phyloP scores from a whole-genome alignment of 1,140 invertebrate genomes.

The Tetramorium parvispinum region DNA sequence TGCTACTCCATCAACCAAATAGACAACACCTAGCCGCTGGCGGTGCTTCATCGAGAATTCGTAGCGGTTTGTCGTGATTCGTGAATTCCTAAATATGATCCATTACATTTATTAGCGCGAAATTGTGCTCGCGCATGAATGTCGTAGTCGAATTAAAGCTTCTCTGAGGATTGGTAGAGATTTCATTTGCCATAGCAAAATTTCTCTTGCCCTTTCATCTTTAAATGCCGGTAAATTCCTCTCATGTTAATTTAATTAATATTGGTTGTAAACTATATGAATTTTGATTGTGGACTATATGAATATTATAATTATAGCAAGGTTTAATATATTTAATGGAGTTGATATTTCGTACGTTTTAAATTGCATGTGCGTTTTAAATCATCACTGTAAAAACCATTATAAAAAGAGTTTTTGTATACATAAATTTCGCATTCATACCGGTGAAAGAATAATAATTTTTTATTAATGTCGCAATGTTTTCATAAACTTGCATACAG shows the following conservation, averaged over 20 bases:
- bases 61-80: slow-evolving; percentile 7
- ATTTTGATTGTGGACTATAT: not conserved
- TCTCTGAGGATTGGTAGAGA: not conserved
- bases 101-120: slow-evolving; percentile 73
- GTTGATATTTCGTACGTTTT: not conserved
- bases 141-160: slow-evolving; percentile 21
- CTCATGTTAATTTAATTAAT: slow-evolving; percentile 25
- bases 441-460: not conserved
- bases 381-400: too few species aligned
- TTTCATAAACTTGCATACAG: not conserved
- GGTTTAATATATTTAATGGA: not conserved
- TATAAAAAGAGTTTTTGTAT: too few species aligned
- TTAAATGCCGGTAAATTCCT: not conserved
- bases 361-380: too few species aligned
- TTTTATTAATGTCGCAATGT: not conserved
- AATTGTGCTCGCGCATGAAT: slow-evolving; percentile 54
- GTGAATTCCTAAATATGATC: slow-evolving; percentile 37
- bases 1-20: slow-evolving; percentile 66
- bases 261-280: not conserved
- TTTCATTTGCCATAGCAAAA: not conserved
- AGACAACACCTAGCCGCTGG: slow-evolving; percentile 38
- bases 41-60: not conserved
- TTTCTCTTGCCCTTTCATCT: slow-evolving; percentile 1
- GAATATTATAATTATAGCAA: not conserved
- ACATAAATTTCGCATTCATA: too few species aligned